phyloP scores from a whole-genome alignment of 2,888 invertebrate genomes.

The Encarsia formosa region DNA sequence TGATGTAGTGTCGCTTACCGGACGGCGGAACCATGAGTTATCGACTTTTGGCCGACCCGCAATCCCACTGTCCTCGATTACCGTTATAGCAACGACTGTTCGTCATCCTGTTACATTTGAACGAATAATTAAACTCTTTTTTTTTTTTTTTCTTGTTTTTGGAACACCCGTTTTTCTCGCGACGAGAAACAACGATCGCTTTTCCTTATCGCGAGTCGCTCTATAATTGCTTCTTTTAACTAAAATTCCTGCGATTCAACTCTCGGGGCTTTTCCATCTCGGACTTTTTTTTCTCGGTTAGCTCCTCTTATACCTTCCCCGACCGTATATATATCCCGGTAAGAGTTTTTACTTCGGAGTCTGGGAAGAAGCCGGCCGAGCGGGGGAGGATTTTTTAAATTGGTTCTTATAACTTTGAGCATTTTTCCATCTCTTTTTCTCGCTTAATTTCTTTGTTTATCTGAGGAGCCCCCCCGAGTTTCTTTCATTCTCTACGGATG shows the following conservation, averaged over 20 bases:
- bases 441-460: constrained; percentile 36
- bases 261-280: constrained; percentile 22
- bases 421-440: constrained; percentile 20
- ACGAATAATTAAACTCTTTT: no score
- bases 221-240: constrained; percentile 50
- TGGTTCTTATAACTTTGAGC: constrained; percentile 49
- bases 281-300: background rate
- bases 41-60: no score
- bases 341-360: constrained; percentile 9
- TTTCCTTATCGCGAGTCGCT: constrained; percentile 42
- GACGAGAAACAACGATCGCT: constrained; percentile 34
- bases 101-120: no score
- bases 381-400: constrained; percentile 44
- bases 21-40: no score
- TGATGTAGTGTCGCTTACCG: no score
- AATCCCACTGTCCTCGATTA: no score
- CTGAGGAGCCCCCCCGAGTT: constrained; percentile 26
- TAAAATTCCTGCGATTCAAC: constrained; percentile 47
- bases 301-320: constrained; percentile 1
- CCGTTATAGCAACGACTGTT: no score
- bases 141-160: no score
- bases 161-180: no score
- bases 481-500: constrained; percentile 24
- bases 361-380: background rate
- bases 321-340: constrained; percentile 11